These are phyloP conservation scores for Euthynnus affinis DNA, from an alignment of 2,797 vertebrate genomes.

Conservation along the genomic window DNA sequence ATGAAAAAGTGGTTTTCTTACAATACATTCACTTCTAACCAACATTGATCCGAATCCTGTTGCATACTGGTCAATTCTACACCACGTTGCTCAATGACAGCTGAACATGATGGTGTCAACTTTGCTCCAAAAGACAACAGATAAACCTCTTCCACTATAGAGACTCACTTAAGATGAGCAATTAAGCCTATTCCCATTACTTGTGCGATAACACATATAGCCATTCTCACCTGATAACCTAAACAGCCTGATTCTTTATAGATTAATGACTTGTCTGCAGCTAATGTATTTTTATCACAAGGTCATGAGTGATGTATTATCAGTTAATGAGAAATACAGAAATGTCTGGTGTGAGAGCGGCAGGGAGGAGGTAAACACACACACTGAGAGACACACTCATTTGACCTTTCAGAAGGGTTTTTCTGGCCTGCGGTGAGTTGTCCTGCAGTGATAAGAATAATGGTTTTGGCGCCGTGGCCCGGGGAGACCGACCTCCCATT, in stretches of 20 bases:
- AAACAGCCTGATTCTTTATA: slow-evolving; percentile 77
- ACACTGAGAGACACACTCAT: slow-evolving; percentile 75
- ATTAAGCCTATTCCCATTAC: slow-evolving; percentile 63
- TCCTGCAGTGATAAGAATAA: slow-evolving; percentile 86
- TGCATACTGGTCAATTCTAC: neutral
- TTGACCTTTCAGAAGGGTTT: slow-evolving; percentile 82
- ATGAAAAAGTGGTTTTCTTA: neutral
- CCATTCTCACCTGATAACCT: slow-evolving; percentile 75
- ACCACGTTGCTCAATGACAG: neutral
- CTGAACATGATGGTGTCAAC: slow-evolving; percentile 13
- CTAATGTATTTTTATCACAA: slow-evolving; percentile 85
- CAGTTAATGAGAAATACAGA: slow-evolving; percentile 87
- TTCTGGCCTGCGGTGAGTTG: slow-evolving; percentile 75
- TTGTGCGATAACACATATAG: slow-evolving; percentile 64
- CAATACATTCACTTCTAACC: neutral
- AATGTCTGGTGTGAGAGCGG: slow-evolving; percentile 72
- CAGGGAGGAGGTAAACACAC: slow-evolving; percentile 75
- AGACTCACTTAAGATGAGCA: slow-evolving; percentile 50
- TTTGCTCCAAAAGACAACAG: slow-evolving; percentile 5
- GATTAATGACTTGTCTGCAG: slow-evolving; percentile 79
- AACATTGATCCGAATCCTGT: neutral
- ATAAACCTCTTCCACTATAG: slow-evolving; percentile 22
- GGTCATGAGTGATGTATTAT: slow-evolving; percentile 85
- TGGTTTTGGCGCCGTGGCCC: slow-evolving; percentile 78
- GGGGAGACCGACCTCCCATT: slow-evolving; percentile 76